Conservation (phyloP, 2,797 vertebrate genomes). For the Oryzias dopingdopingensis region DNA sequence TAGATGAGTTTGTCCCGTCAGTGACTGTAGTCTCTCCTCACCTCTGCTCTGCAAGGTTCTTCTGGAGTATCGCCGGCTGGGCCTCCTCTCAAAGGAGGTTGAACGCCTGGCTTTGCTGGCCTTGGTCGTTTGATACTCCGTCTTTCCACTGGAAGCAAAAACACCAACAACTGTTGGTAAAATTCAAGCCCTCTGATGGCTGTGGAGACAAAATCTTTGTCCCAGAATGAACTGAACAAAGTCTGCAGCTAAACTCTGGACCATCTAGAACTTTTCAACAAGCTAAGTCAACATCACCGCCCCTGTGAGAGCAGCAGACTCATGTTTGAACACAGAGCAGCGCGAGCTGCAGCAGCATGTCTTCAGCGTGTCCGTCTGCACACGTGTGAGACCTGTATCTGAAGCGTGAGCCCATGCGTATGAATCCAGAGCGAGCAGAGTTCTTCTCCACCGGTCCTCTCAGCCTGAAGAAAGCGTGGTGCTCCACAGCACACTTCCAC, state of each 20-base stretch:
- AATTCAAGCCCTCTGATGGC: background rate
- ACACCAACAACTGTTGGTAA: slow-evolving; percentile 2
- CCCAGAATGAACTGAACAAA: slow-evolving; percentile 14
- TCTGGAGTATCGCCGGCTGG: slow-evolving; percentile 94
- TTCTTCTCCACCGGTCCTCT: slow-evolving; percentile 92
- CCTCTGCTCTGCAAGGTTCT: slow-evolving; percentile 89
- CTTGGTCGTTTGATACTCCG: slow-evolving; percentile 98
- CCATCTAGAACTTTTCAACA: slow-evolving; percentile 52
- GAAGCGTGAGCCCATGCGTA: slow-evolving; percentile 96
- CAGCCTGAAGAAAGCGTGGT: slow-evolving; percentile 97
- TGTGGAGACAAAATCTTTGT: slow-evolving; percentile 1
- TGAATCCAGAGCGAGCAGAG: slow-evolving; percentile 86
- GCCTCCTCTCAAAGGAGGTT: slow-evolving; percentile 93
- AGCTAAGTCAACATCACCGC: slow-evolving; percentile 61
- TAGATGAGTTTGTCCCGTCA: too few species aligned
- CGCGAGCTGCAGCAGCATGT: slow-evolving; percentile 30
- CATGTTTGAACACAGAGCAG: slow-evolving; percentile 61
- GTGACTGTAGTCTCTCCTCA: slow-evolving; percentile 39
- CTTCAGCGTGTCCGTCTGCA: slow-evolving; percentile 28
- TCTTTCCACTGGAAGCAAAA: slow-evolving; percentile 85
- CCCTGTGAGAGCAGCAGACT: slow-evolving; percentile 55
- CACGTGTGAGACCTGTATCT: slow-evolving; percentile 83
- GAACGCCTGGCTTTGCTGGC: slow-evolving; percentile 92
- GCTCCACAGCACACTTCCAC: slow-evolving; percentile 99
- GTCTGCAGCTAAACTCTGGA: slow-evolving; percentile 58